phyloP scores from a whole-genome alignment of 1,140 invertebrate species.

The Drosophila arizonae region DNA sequence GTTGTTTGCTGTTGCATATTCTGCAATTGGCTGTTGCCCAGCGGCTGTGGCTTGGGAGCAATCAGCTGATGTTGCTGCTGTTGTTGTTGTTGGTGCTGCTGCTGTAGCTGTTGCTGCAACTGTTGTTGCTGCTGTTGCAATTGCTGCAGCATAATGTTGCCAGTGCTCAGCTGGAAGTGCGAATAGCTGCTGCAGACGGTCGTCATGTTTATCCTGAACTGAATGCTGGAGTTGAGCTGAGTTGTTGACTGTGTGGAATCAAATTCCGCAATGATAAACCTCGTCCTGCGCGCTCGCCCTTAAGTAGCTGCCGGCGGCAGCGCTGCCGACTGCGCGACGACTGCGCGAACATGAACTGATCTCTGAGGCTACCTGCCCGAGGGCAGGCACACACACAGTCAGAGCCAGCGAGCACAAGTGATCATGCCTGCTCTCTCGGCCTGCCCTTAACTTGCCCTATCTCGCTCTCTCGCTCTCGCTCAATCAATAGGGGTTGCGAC shows the following conservation, averaged over 20 bases:
- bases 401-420: constrained; percentile 39
- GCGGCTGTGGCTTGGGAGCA: constrained; percentile 61
- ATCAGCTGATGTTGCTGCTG: constrained; percentile 74
- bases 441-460: neutral
- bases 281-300: constrained; percentile 69
- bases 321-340: constrained; percentile 16
- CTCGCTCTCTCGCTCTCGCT: constrained; percentile 1
- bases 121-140: constrained; percentile 48
- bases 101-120: constrained; percentile 50
- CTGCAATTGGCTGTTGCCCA: constrained; percentile 79
- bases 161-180: constrained; percentile 71
- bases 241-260: constrained; percentile 77
- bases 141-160: constrained; percentile 63
- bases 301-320: constrained; percentile 50
- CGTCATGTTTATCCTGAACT: constrained; percentile 52
- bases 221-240: neutral
- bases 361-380: constrained; percentile 40
- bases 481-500: constrained; percentile 19
- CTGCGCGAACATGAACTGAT: constrained; percentile 10
- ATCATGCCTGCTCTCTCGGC: constrained; percentile 13
- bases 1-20: constrained; percentile 66
- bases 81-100: constrained; percentile 72
- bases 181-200: constrained; percentile 74
- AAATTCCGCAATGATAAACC: constrained; percentile 82
- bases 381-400: neutral